Evolutionary conservation across 2,888 invertebrate genomes (phyloP).

Genomic region (Nyleta sp.): DNA sequence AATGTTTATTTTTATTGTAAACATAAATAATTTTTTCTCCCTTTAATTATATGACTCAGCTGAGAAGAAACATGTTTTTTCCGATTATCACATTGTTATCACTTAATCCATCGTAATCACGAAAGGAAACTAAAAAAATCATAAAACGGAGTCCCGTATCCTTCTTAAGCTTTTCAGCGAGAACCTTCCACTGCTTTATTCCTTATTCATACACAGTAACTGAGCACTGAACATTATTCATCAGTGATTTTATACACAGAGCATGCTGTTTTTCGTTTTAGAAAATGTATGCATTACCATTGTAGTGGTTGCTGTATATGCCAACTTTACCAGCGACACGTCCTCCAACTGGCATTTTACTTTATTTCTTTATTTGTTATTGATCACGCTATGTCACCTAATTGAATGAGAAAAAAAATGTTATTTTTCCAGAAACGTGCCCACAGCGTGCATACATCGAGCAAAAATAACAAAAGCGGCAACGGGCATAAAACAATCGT

Average conservation of each 20-base stretch:
- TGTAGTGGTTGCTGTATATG: conserved; percentile 89
- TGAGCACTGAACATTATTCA: conserved; percentile 19
- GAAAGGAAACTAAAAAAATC: too few species aligned
- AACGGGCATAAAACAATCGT: not conserved
- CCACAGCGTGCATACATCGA: too few species aligned
- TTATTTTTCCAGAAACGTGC: not conserved
- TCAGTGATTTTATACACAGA: conserved; percentile 17
- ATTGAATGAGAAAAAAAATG: conserved; percentile 52
- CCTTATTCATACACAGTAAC: conserved; percentile 9
- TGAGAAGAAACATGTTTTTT: too few species aligned
- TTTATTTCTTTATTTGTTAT: conserved; percentile 49
- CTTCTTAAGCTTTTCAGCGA: not conserved
- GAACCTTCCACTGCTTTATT: conserved; percentile 1
- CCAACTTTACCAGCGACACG: conserved; percentile 92
- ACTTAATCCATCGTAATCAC: too few species aligned
- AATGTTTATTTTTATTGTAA: too few species aligned
- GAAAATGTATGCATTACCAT: conserved; percentile 84
- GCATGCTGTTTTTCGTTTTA: conserved; percentile 26
- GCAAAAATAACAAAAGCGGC: not conserved
- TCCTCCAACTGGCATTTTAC: conserved; percentile 86
- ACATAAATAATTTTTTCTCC: too few species aligned
- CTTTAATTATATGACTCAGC: too few species aligned
- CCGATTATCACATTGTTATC: too few species aligned
- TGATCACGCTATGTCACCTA: conserved; percentile 70
- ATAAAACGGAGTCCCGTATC: too few species aligned